These are phyloP conservation scores for Caenorhabditis auriculariae DNA, from an alignment of 2,888 invertebrate genomes.

Conservation along the genomic window DNA sequence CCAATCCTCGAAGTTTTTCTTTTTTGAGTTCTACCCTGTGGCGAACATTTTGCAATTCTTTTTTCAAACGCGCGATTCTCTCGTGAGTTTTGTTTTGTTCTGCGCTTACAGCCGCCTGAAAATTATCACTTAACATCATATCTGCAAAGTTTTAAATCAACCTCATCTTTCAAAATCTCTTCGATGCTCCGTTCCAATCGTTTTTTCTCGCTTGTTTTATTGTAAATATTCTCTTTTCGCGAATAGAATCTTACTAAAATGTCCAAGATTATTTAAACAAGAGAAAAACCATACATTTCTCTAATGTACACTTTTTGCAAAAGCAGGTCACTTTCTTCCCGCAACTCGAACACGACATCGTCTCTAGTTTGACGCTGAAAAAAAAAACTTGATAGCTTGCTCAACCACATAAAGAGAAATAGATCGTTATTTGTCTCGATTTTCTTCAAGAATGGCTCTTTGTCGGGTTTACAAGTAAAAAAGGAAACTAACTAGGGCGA, in stretches of 20 bases:
- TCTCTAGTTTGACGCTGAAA: constrained; percentile 5
- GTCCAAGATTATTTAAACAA: not conserved
- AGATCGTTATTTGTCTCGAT: no score
- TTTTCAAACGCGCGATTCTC: constrained; percentile 1
- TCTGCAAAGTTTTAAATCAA: not conserved
- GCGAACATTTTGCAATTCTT: not conserved
- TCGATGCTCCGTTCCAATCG: constrained; percentile 4
- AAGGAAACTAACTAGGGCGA: not conserved
- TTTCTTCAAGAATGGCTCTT: no score
- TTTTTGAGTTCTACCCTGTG: not conserved
- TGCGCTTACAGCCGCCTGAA: constrained; percentile 1
- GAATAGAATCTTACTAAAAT: constrained; percentile 27
- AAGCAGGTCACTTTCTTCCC: constrained; percentile 18
- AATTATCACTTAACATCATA: not conserved
- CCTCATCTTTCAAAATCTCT: not conserved
- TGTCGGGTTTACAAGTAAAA: not conserved
- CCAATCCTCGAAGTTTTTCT: not conserved
- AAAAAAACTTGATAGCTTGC: no score
- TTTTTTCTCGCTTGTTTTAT: constrained; percentile 11
- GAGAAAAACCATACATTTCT: constrained; percentile 14
- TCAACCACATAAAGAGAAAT: no score
- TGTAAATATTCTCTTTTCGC: constrained; percentile 16
- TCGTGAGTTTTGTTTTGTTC: constrained; percentile 4
- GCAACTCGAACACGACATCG: constrained; percentile 27
- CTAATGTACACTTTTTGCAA: constrained; percentile 35